These are phyloP conservation scores for Climacteris rufus DNA, from an alignment of 2,113 vertebrate genomes.

Conservation along the genomic window DNA sequence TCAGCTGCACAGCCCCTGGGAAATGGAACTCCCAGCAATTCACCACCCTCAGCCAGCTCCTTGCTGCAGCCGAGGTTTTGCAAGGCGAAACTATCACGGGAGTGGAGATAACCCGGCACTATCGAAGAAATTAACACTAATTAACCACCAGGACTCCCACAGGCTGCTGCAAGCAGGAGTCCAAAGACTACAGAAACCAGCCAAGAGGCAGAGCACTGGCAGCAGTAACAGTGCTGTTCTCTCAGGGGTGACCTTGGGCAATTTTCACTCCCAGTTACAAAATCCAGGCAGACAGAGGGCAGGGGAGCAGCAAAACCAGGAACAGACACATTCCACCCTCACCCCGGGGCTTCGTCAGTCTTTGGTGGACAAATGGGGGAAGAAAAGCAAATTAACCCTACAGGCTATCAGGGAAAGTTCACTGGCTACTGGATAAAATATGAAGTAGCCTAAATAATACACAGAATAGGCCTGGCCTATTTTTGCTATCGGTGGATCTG, in stretches of 20 bases:
- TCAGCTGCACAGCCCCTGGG: neutral
- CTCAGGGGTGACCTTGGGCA: neutral
- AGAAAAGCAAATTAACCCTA: neutral
- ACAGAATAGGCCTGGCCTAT: neutral
- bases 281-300: neutral
- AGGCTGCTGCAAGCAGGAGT: neutral
- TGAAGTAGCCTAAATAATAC: neutral
- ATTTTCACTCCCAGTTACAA: neutral
- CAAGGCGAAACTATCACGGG: neutral
- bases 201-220: neutral
- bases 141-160: neutral
- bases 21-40: accelerated
- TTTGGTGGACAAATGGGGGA: neutral
- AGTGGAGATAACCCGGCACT: neutral
- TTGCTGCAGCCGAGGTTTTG: neutral
- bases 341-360: accelerated
- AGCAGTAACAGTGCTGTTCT: neutral
- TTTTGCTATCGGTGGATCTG: neutral
- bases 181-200: neutral
- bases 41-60: neutral
- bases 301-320: neutral
- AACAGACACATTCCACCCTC: neutral
- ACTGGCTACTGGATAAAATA: neutral
- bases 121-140: neutral
- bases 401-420: neutral